These are phyloP conservation scores for Bryconaethiops microstoma DNA, from an alignment of 2,797 vertebrate species.

Conservation along the genomic window DNA sequence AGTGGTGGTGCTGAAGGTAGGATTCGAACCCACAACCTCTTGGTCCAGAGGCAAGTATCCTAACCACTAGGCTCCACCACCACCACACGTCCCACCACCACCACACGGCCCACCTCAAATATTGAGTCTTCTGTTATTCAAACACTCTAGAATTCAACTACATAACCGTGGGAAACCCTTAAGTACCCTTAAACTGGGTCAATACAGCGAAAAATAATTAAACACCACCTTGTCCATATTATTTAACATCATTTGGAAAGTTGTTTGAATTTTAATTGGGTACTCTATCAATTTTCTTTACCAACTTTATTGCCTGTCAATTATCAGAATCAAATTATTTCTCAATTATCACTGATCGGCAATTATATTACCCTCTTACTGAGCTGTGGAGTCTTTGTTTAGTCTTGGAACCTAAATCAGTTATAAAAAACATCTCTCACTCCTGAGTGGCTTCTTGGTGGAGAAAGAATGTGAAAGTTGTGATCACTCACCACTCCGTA, in stretches of 20 bases:
- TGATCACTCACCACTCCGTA: constrained; percentile 89
- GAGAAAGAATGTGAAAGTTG: background rate
- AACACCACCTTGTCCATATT: background rate
- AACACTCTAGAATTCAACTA: too few species aligned
- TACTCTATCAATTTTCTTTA: background rate
- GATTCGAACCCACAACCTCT: too few species aligned
- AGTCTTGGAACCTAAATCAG: constrained; percentile 9
- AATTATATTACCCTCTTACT: background rate
- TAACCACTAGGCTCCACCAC: too few species aligned
- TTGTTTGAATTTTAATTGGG: background rate
- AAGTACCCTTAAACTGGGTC: too few species aligned
- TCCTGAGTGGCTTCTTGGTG: background rate
- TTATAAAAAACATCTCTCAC: background rate
- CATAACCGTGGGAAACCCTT: too few species aligned
- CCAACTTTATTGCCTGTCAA: background rate
- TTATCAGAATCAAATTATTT: background rate
- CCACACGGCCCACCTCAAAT: too few species aligned
- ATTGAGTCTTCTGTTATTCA: too few species aligned
- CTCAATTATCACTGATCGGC: background rate
- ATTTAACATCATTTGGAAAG: background rate
- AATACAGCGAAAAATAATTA: background rate
- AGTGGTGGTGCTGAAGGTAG: too few species aligned
- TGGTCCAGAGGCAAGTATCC: too few species aligned
- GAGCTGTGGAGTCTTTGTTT: too few species aligned
- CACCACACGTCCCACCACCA: too few species aligned